These are phyloP conservation scores for Sesamia nonagrioides DNA, from an alignment of 1,140 invertebrate genomes.

Conservation along the genomic window DNA sequence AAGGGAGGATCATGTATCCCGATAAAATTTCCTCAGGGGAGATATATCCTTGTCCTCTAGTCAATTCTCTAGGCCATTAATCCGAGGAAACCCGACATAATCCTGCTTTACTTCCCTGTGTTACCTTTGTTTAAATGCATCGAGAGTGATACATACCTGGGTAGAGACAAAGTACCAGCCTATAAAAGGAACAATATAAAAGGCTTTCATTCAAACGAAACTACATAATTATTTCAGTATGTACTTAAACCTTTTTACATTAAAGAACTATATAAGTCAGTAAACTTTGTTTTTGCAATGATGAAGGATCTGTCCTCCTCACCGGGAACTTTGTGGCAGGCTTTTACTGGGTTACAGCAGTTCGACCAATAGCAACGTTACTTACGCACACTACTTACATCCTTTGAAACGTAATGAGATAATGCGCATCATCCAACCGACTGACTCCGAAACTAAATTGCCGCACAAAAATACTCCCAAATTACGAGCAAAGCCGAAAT, in stretches of 20 bases:
- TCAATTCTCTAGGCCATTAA: constrained; percentile 34
- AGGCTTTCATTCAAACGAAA: background rate
- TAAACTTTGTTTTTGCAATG: constrained; percentile 20
- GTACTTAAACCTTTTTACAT: constrained; percentile 4
- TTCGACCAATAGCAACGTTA: constrained; percentile 30
- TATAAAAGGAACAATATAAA: background rate
- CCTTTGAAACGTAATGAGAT: constrained; percentile 60
- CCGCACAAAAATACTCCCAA: constrained; percentile 65
- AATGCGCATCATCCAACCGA: constrained; percentile 55
- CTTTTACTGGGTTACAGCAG: constrained; percentile 26
- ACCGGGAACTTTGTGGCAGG: background rate
- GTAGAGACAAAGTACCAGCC: background rate
- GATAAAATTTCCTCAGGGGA: constrained; percentile 36
- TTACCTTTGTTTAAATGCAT: constrained; percentile 17
- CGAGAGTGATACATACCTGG: background rate
- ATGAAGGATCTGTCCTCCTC: constrained; percentile 11
- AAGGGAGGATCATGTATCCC: constrained; percentile 29
- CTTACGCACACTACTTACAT: constrained; percentile 50
- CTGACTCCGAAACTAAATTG: constrained; percentile 49
- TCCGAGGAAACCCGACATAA: constrained; percentile 30
- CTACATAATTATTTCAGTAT: background rate
- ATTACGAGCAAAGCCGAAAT: constrained; percentile 63
- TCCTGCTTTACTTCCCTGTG: constrained; percentile 9
- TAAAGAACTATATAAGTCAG: background rate
- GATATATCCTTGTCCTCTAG: constrained; percentile 33